Evolutionary conservation across 2,113 vertebrate genomes (phyloP).

Genomic region (Erinaceus europaeus): DNA sequence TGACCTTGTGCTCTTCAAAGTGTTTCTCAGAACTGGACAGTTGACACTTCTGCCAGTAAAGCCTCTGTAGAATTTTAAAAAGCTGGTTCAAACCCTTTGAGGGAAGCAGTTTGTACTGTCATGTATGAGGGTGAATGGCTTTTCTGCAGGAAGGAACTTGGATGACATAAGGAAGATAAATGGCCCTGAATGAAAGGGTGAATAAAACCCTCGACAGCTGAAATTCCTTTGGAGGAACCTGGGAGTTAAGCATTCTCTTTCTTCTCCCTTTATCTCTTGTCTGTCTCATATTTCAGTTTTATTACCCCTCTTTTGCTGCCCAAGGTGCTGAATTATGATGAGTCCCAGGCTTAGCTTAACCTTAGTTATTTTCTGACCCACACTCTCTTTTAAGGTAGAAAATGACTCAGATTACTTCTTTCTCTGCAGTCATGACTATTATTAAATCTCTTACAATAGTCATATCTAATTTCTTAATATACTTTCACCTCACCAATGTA

Average conservation of each 20-base stretch:
- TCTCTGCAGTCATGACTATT: constrained; percentile 44
- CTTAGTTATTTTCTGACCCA: constrained; percentile 63
- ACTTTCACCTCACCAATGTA: background rate
- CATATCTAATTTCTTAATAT: constrained; percentile 46
- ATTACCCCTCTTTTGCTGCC: constrained; percentile 64
- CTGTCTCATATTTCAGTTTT: constrained; percentile 78
- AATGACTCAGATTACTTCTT: constrained; percentile 50
- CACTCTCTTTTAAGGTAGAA: constrained; percentile 58
- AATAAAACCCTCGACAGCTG: constrained; percentile 62
- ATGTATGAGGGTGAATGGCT: constrained; percentile 6
- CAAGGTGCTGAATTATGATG: constrained; percentile 74
- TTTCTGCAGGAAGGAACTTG: constrained; percentile 45
- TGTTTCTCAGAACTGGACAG: background rate
- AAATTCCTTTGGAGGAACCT: constrained; percentile 72
- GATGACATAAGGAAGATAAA: constrained; percentile 59
- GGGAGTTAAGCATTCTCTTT: constrained; percentile 73
- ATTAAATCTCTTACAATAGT: constrained; percentile 56
- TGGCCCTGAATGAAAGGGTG: constrained; percentile 57
- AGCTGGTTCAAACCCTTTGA: background rate
- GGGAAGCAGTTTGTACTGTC: constrained; percentile 36
- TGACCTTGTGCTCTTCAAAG: background rate
- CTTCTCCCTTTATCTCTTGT: constrained; percentile 69
- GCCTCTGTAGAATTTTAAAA: background rate
- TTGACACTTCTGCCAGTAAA: background rate
- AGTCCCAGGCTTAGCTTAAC: constrained; percentile 67